These are phyloP conservation scores for Erebia epiphron DNA, from an alignment of 2,888 invertebrate genomes.

Conservation along the genomic window DNA sequence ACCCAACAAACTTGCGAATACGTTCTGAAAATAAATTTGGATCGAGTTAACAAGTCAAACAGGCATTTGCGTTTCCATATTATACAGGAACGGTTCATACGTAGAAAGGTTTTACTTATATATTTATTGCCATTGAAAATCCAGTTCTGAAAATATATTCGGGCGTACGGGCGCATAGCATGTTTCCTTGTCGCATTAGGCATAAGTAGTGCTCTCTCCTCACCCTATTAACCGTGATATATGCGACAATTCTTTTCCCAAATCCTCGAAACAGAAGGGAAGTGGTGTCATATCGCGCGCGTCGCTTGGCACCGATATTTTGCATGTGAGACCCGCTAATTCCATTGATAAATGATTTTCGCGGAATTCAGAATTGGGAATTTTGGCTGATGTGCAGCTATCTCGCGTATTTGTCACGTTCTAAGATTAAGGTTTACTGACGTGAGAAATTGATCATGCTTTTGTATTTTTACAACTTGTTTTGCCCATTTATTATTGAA, in stretches of 20 bases:
- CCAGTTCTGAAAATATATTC: constrained; percentile 73
- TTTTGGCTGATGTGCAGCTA: constrained; percentile 53
- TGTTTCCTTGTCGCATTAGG: constrained; percentile 82
- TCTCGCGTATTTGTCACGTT: constrained; percentile 26
- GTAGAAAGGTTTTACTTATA: constrained; percentile 54
- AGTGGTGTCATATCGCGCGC: constrained; percentile 71
- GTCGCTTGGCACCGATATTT: constrained; percentile 63
- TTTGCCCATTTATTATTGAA: too few relatives aligned
- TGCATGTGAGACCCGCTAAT: constrained; percentile 70
- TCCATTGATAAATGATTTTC: constrained; percentile 74
- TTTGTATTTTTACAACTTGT: background rate
- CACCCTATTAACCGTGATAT: constrained; percentile 82
- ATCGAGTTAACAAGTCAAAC: constrained; percentile 17
- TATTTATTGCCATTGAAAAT: constrained; percentile 78
- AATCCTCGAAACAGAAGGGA: constrained; percentile 76
- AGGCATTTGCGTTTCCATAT: constrained; percentile 15
- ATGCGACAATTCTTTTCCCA: constrained; percentile 80
- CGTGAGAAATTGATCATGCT: constrained; percentile 7
- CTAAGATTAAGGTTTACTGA: constrained; percentile 19
- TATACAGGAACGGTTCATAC: constrained; percentile 28
- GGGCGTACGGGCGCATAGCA: constrained; percentile 66
- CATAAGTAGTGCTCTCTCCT: constrained; percentile 82
- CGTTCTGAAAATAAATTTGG: background rate
- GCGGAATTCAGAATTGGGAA: constrained; percentile 59
- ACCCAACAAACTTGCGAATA: background rate